phyloP scores from a whole-genome alignment of 2,113 vertebrate species.

The Ginglymostoma cirratum region DNA sequence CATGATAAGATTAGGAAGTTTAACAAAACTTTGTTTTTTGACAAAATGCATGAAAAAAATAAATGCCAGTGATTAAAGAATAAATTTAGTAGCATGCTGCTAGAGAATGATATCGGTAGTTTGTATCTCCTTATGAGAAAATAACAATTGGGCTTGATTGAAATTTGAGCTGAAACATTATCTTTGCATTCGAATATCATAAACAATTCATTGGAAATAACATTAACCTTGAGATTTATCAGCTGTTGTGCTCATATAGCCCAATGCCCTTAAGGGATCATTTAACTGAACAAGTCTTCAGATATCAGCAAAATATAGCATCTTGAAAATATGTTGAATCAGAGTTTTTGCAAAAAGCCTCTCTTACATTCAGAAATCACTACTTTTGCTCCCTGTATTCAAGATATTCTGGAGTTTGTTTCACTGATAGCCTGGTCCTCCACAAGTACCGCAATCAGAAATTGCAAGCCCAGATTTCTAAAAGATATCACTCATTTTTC shows the following conservation, averaged over 20 bases:
- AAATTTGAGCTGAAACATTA: not conserved
- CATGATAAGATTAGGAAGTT: not conserved
- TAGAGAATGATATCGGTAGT: not conserved
- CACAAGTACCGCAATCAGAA: not conserved
- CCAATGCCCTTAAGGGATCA: constrained; percentile 1
- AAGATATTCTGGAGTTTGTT: no score
- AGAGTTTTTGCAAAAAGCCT: not conserved
- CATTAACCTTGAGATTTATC: not conserved
- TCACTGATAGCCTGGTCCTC: not conserved
- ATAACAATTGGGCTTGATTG: not conserved
- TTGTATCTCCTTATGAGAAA: not conserved
- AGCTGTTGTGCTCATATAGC: not conserved
- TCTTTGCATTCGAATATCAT: not conserved
- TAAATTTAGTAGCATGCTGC: not conserved
- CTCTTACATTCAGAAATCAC: no score
- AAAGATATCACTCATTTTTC: not conserved
- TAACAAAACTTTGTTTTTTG: not conserved
- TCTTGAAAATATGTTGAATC: constrained; percentile 13
- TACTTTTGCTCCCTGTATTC: not conserved
- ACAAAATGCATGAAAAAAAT: not conserved
- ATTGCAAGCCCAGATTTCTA: not conserved
- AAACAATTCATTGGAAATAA: constrained; percentile 20
- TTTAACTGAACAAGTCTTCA: not conserved
- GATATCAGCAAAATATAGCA: not conserved
- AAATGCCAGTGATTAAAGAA: not conserved